Evolutionary conservation across 2,888 invertebrate genomes (phyloP), one percentile per base, ranked within the genome.

Genomic region (Synanthedon andrenaeformis): DNA sequence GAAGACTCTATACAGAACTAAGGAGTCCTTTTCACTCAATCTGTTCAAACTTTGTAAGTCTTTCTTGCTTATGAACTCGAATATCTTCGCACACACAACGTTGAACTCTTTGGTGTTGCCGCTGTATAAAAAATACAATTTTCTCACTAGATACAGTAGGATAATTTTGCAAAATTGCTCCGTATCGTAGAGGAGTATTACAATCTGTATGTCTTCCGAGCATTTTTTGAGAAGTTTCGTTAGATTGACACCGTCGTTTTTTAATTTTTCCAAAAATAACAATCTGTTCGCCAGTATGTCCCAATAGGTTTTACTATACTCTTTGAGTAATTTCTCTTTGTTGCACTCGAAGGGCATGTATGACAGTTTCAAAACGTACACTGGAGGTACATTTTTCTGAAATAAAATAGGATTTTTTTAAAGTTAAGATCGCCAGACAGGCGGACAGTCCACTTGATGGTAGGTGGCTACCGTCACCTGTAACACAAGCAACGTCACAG

Each of bases 291-390:
- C 74, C 0, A 86, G 35, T 0, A 87, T 74, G 17, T 77, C 78
- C 79, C 83, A 84, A 56, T 86, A 87, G 0, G 82, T 84, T 56
- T 83, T 85, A 41, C 59, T 60, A 54, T 85, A 79, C 49, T 83
- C 80, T 0, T 60, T 62, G 0, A 82, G 60, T 0, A 82, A 59
- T 3, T 69, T 58, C 41, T 70, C 65, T 0, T 65, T 51, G 0
- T 79, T 75, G 0, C 62, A 58, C 57, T 85, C 79, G 13, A 85
- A 85, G 0, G 82, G 74, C 79, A 83, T 79, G 56, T 69, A 76
- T 0, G 86, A 85, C 4, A 87, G 57, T 58, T 84, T 83, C 0
- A 87, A 60, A 0, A 85, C 62, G 1, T 82, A 56, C 55, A 82
- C 80, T 6, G 84, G 79, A 5, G 75, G 74, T 57, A 70, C 45